Evolutionary conservation across 2,113 vertebrate genomes (phyloP).

Genomic region (Caretta caretta): DNA sequence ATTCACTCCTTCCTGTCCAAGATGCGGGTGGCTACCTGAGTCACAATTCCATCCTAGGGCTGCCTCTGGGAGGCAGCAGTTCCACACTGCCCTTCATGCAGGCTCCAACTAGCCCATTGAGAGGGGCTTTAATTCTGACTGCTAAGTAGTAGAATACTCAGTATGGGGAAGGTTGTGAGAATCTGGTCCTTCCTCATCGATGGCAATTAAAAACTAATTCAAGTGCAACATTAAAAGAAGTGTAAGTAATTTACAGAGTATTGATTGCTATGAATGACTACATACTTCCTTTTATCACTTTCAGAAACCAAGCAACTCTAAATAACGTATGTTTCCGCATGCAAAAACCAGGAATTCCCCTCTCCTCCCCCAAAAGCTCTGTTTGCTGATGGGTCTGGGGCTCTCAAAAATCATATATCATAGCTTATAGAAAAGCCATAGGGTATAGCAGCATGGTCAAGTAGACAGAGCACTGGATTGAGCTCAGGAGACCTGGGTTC

Average conservation of each 20-base stretch:
- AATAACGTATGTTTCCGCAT: fast-evolving
- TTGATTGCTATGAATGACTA: neutral
- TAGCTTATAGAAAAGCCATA: neutral
- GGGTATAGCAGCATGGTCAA: neutral
- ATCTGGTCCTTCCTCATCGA: neutral
- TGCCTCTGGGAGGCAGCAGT: no score
- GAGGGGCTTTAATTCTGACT: no score
- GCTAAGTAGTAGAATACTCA: neutral
- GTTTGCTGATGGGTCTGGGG: neutral
- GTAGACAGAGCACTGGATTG: neutral
- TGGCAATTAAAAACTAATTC: neutral
- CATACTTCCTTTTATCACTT: neutral
- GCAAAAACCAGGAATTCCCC: fast-evolving
- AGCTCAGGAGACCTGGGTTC: neutral
- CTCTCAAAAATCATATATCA: neutral
- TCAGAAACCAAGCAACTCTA: neutral
- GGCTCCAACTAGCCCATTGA: no score
- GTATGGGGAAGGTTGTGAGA: neutral
- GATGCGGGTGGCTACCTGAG: no score
- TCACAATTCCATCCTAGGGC: neutral
- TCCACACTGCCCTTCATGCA: no score
- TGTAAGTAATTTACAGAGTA: neutral
- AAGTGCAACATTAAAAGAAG: neutral
- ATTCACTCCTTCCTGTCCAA: neutral
- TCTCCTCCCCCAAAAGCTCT: neutral